Percentiles rank a stretch among this genome's conserved stretches.
Conservation (phyloP, 2,113 vertebrate species). For the Cercopithecus mona region DNA sequence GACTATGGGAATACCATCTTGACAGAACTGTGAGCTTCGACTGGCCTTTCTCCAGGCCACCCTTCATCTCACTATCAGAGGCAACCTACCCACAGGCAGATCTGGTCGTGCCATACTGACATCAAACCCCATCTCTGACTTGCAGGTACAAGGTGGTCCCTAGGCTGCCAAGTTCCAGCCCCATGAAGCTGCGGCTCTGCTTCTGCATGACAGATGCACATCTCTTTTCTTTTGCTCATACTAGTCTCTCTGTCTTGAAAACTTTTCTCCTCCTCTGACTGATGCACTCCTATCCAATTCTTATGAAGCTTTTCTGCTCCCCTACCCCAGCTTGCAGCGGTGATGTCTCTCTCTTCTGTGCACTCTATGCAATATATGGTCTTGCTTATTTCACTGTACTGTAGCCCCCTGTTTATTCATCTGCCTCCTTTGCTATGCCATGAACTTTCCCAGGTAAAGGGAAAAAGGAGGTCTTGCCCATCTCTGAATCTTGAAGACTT, state of each 20-base stretch:
- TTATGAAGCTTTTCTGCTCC: background rate
- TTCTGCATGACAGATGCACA: background rate
- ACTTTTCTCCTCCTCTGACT: background rate
- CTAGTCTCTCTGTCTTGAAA: background rate
- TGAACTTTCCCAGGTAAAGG: background rate
- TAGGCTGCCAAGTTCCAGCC: background rate
- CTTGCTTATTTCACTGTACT: background rate
- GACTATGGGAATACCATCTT: background rate
- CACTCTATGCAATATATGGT: background rate
- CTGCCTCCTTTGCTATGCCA: background rate
- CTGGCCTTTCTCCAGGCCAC: background rate
- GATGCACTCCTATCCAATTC: background rate
- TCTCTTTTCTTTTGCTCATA: background rate
- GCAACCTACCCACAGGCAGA: background rate
- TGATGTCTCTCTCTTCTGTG: background rate
- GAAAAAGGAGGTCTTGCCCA: background rate
- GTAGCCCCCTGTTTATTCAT: background rate
- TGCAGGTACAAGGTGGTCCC: background rate
- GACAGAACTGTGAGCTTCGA: background rate
- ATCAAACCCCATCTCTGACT: background rate
- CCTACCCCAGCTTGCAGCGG: background rate
- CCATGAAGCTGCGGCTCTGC: no score
- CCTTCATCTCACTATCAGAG: background rate
- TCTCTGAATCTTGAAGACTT: background rate
- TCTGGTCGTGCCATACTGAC: background rate